Evolutionary conservation across 37 sponge, comb jelly and placozoan species (phyloP), one percentile per base, ranked within the genome.

Genomic region (Bolinopsis microptera): DNA sequence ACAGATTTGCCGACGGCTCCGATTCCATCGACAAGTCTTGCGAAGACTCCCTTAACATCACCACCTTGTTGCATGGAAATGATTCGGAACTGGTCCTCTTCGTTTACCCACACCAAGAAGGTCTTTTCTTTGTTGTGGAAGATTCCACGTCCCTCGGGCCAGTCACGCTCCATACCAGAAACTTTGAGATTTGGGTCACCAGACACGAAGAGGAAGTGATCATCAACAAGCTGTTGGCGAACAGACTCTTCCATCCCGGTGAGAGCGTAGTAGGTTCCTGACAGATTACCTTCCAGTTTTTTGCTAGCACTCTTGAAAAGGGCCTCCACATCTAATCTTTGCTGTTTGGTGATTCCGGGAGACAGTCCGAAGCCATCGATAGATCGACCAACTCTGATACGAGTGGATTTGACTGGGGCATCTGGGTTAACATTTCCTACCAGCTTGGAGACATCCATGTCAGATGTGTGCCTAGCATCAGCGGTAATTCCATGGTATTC

Each of bases 131-230:
- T 28, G 93, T 94, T 94, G 93, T 94, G 95, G 83, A 76, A 94
- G 88, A 94, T 94, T 18, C 95, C 95, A 38, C 95, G 95, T 21
- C 93, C 95, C 68, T 94, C 95, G 16, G 95, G 95, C 95, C 95
- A 94, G 41, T 94, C 95, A 69, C 94, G 31, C 18, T 88, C 92
- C 93, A 83, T 83, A 0, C 93, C 77, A 39, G 93, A 32, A 36
- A 67, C 83, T 13, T 34, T 72, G 24, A 94, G 94, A 38, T 93
- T 77, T 1, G 48, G 69, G 28, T 41, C 92, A 22, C 80, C 93
- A 69, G 74, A 76, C 92, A 94, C 92, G 92, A 97, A 96, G 31
- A 97, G 95, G 70, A 97, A 96, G 95, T 95, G 94, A 69, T 97
- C 96, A 61, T 92, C 94, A 77, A 95, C 94, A 5, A 97, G 83